A percentile compares a stretch with the other conserved stretches of the same genome.
phyloP scores from a whole-genome alignment of 2,888 invertebrate genomes.

The Ichneumoninae sp. region DNA sequence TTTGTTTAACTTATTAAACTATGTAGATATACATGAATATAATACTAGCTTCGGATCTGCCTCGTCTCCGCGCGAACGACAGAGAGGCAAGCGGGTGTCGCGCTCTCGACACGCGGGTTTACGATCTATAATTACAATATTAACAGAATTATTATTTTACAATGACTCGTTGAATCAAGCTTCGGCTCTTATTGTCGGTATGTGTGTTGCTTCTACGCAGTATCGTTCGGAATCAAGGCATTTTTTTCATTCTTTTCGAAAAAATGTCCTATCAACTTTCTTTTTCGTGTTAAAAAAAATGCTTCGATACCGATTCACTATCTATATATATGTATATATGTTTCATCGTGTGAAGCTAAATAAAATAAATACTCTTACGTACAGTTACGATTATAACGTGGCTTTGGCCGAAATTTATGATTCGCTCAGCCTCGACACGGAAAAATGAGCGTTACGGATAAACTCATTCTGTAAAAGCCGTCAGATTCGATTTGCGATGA shows the following conservation, averaged over 20 bases:
- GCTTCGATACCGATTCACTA: constrained; percentile 14
- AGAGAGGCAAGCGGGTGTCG: constrained; percentile 14
- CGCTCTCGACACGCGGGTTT: constrained; percentile 21
- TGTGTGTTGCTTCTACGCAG: constrained; percentile 45
- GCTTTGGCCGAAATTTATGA: constrained; percentile 1
- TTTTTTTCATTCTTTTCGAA: background rate
- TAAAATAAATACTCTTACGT: constrained; percentile 61
- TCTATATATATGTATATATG: constrained; percentile 29
- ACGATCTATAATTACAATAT: constrained; percentile 60
- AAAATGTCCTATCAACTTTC: background rate
- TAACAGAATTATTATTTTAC: constrained; percentile 65
- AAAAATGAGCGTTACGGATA: constrained; percentile 23
- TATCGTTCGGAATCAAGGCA: constrained; percentile 13
- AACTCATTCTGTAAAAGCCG: constrained; percentile 24
- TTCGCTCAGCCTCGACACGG: constrained; percentile 21
- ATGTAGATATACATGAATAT: constrained; percentile 58
- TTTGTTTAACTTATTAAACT: constrained; percentile 44
- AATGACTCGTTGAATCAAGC: constrained; percentile 61
- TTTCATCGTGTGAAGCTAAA: constrained; percentile 49
- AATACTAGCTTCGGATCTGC: constrained; percentile 54
- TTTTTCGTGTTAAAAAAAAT: background rate
- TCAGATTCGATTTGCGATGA: constrained; percentile 2
- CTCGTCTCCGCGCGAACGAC: background rate
- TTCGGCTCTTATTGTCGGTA: constrained; percentile 67
- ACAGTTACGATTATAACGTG: constrained; percentile 34